Evolutionary conservation across 2,113 vertebrate species (phyloP).

Genomic region (Strix uralensis): DNA sequence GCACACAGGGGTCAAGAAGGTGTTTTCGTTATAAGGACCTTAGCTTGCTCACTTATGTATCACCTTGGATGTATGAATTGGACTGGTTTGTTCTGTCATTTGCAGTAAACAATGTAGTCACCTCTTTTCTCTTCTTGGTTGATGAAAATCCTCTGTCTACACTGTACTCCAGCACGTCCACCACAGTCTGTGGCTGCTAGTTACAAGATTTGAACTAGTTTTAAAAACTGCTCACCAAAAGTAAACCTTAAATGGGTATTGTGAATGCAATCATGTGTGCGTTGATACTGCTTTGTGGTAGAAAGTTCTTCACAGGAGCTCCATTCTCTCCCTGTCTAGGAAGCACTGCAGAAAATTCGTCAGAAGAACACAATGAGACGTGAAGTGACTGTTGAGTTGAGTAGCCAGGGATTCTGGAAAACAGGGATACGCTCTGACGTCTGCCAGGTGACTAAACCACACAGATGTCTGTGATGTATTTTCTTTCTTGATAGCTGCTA

Average conservation of each 20-base stretch:
- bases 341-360: constrained; percentile 97
- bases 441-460: constrained; percentile 84
- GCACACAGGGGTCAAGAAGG: background rate
- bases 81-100: background rate
- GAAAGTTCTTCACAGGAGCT: background rate
- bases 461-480: background rate
- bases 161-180: fast-evolving
- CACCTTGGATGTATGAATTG: background rate
- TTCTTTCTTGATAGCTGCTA: background rate
- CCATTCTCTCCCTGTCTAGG: constrained; percentile 72
- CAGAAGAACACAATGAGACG: constrained; percentile 99
- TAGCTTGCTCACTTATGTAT: background rate
- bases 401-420: constrained; percentile 99
- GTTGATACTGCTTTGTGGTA: background rate
- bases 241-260: background rate
- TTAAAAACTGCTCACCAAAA: background rate
- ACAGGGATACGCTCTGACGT: constrained; percentile 97
- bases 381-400: constrained; percentile 97
- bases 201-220: background rate
- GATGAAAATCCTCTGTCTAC: background rate
- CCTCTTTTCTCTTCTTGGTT: background rate
- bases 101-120: background rate
- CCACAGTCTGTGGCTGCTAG: background rate
- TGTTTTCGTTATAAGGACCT: background rate
- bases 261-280: fast-evolving